Evolutionary conservation across 1,140 invertebrate genomes (phyloP).

Genomic region (Drosophila gunungcola): DNA sequence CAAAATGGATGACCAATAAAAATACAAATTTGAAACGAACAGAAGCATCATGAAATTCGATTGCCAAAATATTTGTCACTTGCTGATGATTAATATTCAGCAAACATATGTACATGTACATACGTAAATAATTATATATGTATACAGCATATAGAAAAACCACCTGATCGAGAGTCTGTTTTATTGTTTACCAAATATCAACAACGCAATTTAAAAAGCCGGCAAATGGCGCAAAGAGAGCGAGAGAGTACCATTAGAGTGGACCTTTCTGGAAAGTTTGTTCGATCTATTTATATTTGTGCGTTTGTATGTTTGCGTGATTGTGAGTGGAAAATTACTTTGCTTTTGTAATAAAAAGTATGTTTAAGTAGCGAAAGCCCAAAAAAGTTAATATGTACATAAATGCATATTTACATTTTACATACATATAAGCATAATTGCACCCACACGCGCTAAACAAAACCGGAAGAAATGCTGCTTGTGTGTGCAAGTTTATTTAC

Average conservation of each 20-base stretch:
- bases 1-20: constrained; percentile 1
- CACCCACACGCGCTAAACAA: constrained; percentile 5
- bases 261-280: constrained; percentile 39
- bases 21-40: constrained; percentile 14
- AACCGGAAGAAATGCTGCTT: constrained; percentile 26
- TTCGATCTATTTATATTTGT: constrained; percentile 1
- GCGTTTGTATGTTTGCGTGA: neutral
- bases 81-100: constrained; percentile 48
- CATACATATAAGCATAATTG: constrained; percentile 5
- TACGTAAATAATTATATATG: neutral
- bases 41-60: constrained; percentile 23
- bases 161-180: constrained; percentile 61
- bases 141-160: constrained; percentile 25
- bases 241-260: constrained; percentile 43
- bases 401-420: no score
- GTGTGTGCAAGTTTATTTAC: constrained; percentile 6
- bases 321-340: constrained; percentile 22
- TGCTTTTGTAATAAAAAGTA: constrained; percentile 26
- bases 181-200: constrained; percentile 72
- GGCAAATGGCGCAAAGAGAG: constrained; percentile 47
- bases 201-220: constrained; percentile 70
- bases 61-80: constrained; percentile 4
- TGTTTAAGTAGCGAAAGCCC: constrained; percentile 1
- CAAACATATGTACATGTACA: neutral
- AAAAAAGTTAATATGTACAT: constrained; percentile 9